phyloP scores from a whole-genome alignment of 2,888 invertebrate genomes.

The Drosophila differens region DNA sequence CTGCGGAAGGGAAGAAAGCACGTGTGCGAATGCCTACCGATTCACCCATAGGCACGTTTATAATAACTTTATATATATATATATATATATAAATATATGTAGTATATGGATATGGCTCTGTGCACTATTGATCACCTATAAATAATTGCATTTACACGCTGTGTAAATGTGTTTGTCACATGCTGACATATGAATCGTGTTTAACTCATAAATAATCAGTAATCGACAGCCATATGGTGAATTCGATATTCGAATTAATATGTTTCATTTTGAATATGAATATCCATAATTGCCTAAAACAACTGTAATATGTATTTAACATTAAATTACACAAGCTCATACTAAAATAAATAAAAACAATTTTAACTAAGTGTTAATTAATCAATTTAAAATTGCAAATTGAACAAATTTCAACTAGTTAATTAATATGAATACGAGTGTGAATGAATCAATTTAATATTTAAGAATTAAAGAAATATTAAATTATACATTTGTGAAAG shows the following conservation, averaged over 20 bases:
- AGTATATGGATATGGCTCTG: constrained; percentile 7
- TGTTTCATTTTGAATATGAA: background rate
- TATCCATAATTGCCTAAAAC: background rate
- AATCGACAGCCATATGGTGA: constrained; percentile 11
- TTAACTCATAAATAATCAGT: constrained; percentile 12
- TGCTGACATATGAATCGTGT: constrained; percentile 20
- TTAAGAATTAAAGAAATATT: background rate
- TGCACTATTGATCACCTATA: constrained; percentile 39
- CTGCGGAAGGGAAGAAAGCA: constrained; percentile 9
- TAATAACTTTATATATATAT: background rate
- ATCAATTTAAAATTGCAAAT: background rate
- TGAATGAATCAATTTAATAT: background rate
- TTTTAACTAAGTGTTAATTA: background rate
- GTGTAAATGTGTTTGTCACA: constrained; percentile 44
- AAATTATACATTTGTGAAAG: fast-evolving
- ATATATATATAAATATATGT: background rate
- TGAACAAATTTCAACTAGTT: background rate
- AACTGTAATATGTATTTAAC: background rate
- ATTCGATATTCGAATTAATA: background rate
- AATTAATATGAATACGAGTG: background rate
- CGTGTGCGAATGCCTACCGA: constrained; percentile 32
- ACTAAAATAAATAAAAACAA: background rate
- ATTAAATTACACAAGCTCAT: background rate
- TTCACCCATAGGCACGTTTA: constrained; percentile 38
- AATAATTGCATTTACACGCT: constrained; percentile 77